Evolutionary conservation across 2,797 vertebrate species (phyloP).

Genomic region (Helarctos malayanus): DNA sequence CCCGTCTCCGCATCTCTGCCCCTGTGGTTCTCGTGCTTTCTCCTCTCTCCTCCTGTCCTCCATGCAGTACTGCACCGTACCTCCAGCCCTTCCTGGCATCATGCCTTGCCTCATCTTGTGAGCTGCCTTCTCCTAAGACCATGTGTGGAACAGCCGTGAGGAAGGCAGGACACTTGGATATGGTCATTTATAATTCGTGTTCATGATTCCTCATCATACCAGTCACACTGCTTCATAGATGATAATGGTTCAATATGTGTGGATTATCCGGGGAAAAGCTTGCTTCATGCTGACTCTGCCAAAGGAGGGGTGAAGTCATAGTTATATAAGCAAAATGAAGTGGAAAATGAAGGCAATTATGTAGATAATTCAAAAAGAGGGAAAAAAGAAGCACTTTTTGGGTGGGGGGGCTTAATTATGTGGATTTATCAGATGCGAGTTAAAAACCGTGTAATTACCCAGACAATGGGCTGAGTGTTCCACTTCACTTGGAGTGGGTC

Average conservation of each 20-base stretch:
- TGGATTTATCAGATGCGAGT: background rate
- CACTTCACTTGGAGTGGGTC: background rate
- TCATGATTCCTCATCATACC: background rate
- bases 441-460: background rate
- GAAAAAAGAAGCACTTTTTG: background rate
- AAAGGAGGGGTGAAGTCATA: background rate
- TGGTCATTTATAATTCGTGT: background rate
- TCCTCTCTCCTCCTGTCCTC: no score
- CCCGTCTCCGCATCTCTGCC: background rate
- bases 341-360: background rate
- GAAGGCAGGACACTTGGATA: rapidly evolving
- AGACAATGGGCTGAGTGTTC: background rate
- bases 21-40: no score
- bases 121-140: background rate
- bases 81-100: rapidly evolving
- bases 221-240: background rate
- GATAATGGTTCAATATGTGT: background rate
- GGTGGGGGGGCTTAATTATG: background rate
- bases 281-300: background rate
- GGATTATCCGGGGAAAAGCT: background rate
- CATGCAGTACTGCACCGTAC: rapidly evolving
- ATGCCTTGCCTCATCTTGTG: background rate
- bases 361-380: background rate
- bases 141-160: background rate
- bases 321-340: background rate